These are phyloP conservation scores for Scalopus aquaticus DNA, from an alignment of 2,113 vertebrate genomes.

Conservation along the genomic window DNA sequence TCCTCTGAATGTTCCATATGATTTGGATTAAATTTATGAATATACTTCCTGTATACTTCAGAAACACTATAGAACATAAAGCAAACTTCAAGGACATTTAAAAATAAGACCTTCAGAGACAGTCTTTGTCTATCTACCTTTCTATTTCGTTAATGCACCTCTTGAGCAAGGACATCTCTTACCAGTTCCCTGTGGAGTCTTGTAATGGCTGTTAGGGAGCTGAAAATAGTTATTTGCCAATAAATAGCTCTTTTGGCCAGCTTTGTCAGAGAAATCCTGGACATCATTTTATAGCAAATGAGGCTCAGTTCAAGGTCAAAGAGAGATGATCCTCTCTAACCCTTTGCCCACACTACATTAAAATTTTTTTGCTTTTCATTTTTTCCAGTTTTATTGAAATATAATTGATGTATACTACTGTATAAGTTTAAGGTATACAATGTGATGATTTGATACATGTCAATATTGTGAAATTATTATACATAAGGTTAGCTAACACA, in stretches of 20 bases:
- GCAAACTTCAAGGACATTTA: conserved; percentile 10
- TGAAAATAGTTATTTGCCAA: conserved; percentile 34
- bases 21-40: conserved; percentile 11
- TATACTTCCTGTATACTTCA: not conserved
- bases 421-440: not conserved
- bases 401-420: not conserved
- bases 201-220: not conserved
- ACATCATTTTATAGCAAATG: not conserved
- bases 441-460: not conserved
- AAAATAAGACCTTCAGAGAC: not conserved
- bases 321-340: not conserved
- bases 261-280: not conserved
- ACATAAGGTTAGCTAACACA: not conserved
- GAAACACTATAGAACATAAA: not conserved
- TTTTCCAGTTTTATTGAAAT: not conserved
- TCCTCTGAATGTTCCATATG: conserved; percentile 9
- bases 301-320: not conserved
- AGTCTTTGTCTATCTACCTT: not conserved
- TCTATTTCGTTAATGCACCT: not conserved
- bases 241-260: conserved; percentile 38
- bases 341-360: not conserved
- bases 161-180: not conserved
- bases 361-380: not conserved
- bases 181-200: not conserved
- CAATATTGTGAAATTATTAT: not conserved